Evolutionary conservation across 2,797 vertebrate genomes (phyloP).

Genomic region (Morelia viridis): DNA sequence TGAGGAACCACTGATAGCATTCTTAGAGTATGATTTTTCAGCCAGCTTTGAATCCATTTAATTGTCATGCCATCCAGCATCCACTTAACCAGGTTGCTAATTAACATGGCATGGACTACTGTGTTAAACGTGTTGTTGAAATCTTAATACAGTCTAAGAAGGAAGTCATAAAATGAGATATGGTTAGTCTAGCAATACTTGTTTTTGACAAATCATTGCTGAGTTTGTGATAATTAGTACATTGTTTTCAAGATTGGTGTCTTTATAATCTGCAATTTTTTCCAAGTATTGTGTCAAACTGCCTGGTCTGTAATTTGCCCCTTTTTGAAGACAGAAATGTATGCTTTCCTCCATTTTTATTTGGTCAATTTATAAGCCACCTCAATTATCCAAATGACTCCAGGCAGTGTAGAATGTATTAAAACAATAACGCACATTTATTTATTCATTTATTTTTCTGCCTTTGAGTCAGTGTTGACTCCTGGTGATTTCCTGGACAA

Average conservation of each 20-base stretch:
- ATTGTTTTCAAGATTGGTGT: neutral
- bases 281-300: neutral
- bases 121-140: neutral
- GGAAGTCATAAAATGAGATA: neutral
- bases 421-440: neutral
- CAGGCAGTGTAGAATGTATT: neutral
- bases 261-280: neutral
- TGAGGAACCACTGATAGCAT: neutral
- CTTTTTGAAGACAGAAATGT: neutral
- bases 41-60: neutral
- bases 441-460: neutral
- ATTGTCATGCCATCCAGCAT: neutral
- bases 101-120: neutral
- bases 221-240: neutral
- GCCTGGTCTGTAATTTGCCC: neutral
- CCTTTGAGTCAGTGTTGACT: too few relatives aligned
- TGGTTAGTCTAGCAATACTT: neutral
- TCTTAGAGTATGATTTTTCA: neutral
- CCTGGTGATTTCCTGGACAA: too few relatives aligned
- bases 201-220: neutral
- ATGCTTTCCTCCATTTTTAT: neutral
- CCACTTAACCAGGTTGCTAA: neutral
- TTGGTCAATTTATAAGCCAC: neutral
- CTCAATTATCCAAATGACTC: neutral
- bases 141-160: neutral